Base-by-base conservation (phyloP, 2,797 vertebrate genomes). In the Fistularia commersonii region DNA sequence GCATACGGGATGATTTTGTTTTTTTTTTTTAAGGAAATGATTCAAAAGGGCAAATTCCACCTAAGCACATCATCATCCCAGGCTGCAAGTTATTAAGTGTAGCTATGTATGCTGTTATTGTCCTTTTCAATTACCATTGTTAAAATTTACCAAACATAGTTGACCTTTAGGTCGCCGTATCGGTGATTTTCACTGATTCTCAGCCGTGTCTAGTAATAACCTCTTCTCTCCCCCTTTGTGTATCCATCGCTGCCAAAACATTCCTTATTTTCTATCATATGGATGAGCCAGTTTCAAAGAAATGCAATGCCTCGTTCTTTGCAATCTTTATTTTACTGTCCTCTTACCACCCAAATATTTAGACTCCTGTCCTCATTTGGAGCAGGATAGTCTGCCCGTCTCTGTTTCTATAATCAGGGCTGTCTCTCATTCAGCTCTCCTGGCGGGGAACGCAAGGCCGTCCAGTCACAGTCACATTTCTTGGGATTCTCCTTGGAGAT, bases 271-370 rank as follows among this genome's bases (percentile, higher is more conserved):
- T 65, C 61, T 62, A 45, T 67, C 55, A 61, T 67, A 62, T 52
- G 69, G 76, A 70, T 57, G 60, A 72, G 70, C 40, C 54, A 61
- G 66, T 80, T 82, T 60, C 66, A 49, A 69, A 79, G 70, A 73
- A 48, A 48, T 41, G 23, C 15, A 35, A 33, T 60, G 60, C 38
- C 62, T 72, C 69, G 55, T 82, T 78, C 69, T 70, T 38, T 10
- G 41, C 66, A 45, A 34, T 64, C 71, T 82, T 79, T 77, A 77
- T 83, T 79, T 81, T 72, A 74, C 72, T 48, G 69, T 63, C 69
- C 61, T 69, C 69, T 73, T 51, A 32, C 66, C 66, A 72, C 77
- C 73, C 6, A 48, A 72, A 81, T 64, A 75, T 64, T 52, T 54
- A 76, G 64, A 77, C 65, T 74, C 52, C n/a, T 45, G 32, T 64